Base-by-base conservation (phyloP, 2,113 vertebrate genomes). In the Hyaena hyaena region DNA sequence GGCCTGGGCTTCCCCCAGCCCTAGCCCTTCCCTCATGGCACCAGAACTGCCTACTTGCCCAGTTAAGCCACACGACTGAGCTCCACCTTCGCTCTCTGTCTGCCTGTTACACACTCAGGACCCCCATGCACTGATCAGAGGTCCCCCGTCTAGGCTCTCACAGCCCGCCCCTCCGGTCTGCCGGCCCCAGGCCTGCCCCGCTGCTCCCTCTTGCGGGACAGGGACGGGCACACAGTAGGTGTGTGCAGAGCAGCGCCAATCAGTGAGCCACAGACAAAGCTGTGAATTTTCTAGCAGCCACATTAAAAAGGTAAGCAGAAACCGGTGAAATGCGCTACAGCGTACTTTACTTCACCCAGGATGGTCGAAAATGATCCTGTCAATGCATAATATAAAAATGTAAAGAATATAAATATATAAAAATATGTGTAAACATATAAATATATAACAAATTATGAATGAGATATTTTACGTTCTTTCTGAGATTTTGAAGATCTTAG, bases 11-110 rank as follows among this genome's bases (percentile, higher is more conserved):
- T 2, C 8, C n/a, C 1, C 23, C 4, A 0, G 6, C 12, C 77
- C 31, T 28, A 23, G 35, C 6, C 10, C 24, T n/a, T 16, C 21
- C 43, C 31, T 28, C 50, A 5, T 0, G 0, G 4, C 12, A 1
- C 43, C 33, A 39, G 93, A 14, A 45, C 6, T 21, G 45, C 43
- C 85, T 58, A 2, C 31, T 21, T 10, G 43, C 15, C 69, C 14
- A 7, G 7, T 43, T 6, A 73, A 28, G 73, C 28, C 26, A 1
- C 14, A 55, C 55, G 58, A 71, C 69, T 28, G 28, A 63, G 58
- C n/a, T 26, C 19, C 28, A 12, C 23, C 26, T 61, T 5, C 69
- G n/a, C 10, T 1, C n/a, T 16, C 11, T 50, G 0, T 35, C n/a
- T 7, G 10, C 26, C 11, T 23, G 10, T 26, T 2, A 21, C 6